Percentiles rank a stretch among this genome's conserved stretches.
These are phyloP conservation scores for Tichodroma muraria DNA, from an alignment of 2,113 vertebrate species.

Conservation along the genomic window DNA sequence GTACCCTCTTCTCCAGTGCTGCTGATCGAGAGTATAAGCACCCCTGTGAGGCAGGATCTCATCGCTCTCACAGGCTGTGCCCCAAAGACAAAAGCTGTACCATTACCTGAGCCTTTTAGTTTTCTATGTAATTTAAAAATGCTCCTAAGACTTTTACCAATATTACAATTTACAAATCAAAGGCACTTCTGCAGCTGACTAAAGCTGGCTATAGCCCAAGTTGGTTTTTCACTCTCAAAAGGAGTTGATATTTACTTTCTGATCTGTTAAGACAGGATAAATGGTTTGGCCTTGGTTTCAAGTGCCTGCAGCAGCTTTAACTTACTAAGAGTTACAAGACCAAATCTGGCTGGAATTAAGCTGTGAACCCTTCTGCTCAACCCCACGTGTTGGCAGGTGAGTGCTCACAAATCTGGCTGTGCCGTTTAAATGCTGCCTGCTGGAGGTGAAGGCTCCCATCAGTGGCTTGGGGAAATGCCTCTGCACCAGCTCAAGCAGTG, in stretches of 20 bases:
- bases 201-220: background rate
- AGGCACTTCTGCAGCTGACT: background rate
- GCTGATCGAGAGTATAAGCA: background rate
- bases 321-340: background rate
- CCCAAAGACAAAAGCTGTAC: background rate
- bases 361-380: background rate
- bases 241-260: background rate
- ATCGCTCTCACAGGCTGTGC: background rate
- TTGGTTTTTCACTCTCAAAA: background rate
- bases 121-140: background rate
- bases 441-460: background rate
- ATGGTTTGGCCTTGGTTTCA: background rate
- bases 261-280: background rate
- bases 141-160: background rate
- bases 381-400: background rate
- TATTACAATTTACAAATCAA: background rate
- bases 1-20: background rate
- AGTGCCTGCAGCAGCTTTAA: background rate
- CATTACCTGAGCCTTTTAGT: background rate
- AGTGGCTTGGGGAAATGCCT: background rate
- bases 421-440: accelerated
- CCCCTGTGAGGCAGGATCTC: background rate
- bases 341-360: background rate
- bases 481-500: background rate
- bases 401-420: background rate